Evolutionary conservation across 2,797 vertebrate genomes (phyloP).

Genomic region (Fistularia tabacaria): DNA sequence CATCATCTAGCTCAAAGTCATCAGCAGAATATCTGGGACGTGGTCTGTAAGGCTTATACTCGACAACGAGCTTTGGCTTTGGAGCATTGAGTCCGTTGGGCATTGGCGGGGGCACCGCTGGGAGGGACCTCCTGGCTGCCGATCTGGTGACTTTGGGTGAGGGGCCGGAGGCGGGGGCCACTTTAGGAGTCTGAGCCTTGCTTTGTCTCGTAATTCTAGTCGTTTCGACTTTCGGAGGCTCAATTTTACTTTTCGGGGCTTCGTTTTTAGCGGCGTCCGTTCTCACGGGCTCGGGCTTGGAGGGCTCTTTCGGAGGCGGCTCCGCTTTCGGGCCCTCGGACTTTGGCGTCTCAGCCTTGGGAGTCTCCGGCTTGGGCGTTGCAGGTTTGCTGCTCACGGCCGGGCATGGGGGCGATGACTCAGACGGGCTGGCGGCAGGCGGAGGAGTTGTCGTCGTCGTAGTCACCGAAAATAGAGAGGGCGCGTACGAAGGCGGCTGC

Average conservation of each 20-base stretch:
- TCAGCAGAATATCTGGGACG: conserved; percentile 76
- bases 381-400: conserved; percentile 33
- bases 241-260: conserved; percentile 31
- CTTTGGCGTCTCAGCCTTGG: conserved; percentile 26
- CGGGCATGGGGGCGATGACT: conserved; percentile 29
- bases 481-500: conserved; percentile 41
- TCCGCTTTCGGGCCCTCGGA: conserved; percentile 32
- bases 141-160: conserved; percentile 57
- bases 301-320: conserved; percentile 14
- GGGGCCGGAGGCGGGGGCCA: conserved; percentile 32
- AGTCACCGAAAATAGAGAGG: conserved; percentile 31
- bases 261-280: neutral
- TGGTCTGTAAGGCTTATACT: conserved; percentile 78
- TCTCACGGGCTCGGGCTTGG: conserved; percentile 5
- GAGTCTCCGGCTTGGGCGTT: conserved; percentile 34
- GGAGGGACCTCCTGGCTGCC: conserved; percentile 64
- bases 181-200: conserved; percentile 46
- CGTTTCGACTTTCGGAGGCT: conserved; percentile 22
- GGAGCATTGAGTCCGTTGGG: conserved; percentile 72
- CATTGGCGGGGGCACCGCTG: conserved; percentile 75
- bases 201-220: conserved; percentile 55
- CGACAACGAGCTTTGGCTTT: conserved; percentile 65
- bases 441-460: conserved; percentile 21
- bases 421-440: conserved; percentile 28
- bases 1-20: conserved; percentile 80